These are phyloP conservation scores for Salticus scenicus DNA, from an alignment of 2,888 invertebrate species.

Conservation along the genomic window DNA sequence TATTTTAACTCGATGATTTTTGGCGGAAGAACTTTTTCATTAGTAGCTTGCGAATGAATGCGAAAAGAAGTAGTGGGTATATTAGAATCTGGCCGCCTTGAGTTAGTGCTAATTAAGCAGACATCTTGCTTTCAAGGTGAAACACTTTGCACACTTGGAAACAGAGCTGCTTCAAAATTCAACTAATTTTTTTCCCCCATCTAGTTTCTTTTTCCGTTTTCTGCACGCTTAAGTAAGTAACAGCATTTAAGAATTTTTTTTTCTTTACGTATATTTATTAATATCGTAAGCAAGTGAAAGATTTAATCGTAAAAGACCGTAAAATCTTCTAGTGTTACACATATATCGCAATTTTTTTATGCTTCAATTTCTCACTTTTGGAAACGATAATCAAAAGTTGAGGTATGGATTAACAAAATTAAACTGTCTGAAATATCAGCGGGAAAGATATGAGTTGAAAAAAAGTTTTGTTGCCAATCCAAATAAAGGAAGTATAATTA, in stretches of 20 bases:
- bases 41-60: slow-evolving; percentile 48
- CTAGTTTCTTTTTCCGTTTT: slow-evolving; percentile 33
- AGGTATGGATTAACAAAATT: slow-evolving; percentile 14
- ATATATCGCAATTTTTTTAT: slow-evolving; percentile 13
- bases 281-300: slow-evolving; percentile 50
- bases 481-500: not conserved
- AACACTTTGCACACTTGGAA: slow-evolving; percentile 31
- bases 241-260: slow-evolving; percentile 35
- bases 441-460: not conserved
- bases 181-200: slow-evolving; percentile 5
- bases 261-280: slow-evolving; percentile 33
- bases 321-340: slow-evolving; percentile 28
- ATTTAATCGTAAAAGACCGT: slow-evolving; percentile 26
- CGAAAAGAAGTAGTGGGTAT: slow-evolving; percentile 51
- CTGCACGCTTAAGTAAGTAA: slow-evolving; percentile 47
- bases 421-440: not conserved
- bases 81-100: slow-evolving; percentile 44
- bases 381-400: slow-evolving; percentile 13
- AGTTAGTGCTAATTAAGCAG: slow-evolving; percentile 61
- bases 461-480: not conserved
- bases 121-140: slow-evolving; percentile 64
- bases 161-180: slow-evolving; percentile 34
- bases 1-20: slow-evolving; percentile 70
- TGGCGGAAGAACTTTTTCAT: slow-evolving; percentile 69
- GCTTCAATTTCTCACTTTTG: not conserved